Evolutionary conservation across 1,140 invertebrate species (phyloP).

Genomic region (Formica exsecta): DNA sequence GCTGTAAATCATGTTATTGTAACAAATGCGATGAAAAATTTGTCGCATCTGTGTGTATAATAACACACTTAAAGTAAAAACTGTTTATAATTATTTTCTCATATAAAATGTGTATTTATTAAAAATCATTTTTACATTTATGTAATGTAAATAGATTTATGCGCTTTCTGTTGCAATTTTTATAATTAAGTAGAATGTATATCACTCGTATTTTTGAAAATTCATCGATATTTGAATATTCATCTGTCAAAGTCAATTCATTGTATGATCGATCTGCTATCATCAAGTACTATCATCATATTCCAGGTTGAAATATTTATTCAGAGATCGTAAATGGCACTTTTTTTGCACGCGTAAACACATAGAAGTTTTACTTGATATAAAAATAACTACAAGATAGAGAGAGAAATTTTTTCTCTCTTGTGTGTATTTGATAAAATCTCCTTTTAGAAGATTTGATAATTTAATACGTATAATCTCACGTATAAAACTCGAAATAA

Average conservation of each 20-base stretch:
- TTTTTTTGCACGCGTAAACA: background rate
- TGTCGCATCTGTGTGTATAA: background rate
- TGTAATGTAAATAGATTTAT: background rate
- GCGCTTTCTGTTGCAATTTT: background rate
- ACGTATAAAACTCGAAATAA: background rate
- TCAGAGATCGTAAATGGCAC: background rate
- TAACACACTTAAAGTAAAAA: background rate
- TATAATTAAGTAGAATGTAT: background rate
- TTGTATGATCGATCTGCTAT: slow-evolving; percentile 5
- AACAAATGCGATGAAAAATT: background rate
- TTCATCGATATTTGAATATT: slow-evolving; percentile 47
- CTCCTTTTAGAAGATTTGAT: background rate
- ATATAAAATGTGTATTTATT: background rate
- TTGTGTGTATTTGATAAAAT: background rate
- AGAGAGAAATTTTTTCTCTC: background rate
- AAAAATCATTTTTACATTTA: background rate
- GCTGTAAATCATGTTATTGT: background rate
- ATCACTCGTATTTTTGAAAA: slow-evolving; percentile 30
- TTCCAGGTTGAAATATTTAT: slow-evolving; percentile 36
- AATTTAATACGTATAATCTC: background rate
- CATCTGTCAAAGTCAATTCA: slow-evolving; percentile 11
- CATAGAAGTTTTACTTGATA: background rate
- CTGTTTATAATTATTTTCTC: background rate
- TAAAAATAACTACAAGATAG: background rate
- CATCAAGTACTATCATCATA: background rate